These are phyloP conservation scores for Orycteropus afer DNA, from an alignment of 2,113 vertebrate genomes.

Conservation along the genomic window DNA sequence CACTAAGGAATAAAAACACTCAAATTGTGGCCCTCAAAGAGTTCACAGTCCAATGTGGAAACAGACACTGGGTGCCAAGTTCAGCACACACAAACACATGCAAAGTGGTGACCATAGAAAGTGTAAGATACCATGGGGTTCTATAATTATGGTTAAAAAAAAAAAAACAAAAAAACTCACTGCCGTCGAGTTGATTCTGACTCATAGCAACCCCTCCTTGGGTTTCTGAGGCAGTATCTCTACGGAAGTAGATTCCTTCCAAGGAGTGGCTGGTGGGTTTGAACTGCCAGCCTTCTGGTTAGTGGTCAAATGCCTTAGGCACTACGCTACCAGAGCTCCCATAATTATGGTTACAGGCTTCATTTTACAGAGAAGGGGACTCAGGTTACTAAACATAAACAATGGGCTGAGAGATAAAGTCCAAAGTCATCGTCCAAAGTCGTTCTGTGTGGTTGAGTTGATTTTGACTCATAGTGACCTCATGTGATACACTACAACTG, in stretches of 20 bases:
- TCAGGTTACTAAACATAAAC: background rate
- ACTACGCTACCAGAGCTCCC: no score
- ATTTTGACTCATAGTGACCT: background rate
- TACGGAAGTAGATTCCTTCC: no score
- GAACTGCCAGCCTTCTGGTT: no score
- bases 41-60: background rate
- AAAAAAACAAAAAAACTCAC: no score
- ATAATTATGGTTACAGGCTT: no score
- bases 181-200: no score
- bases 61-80: background rate
- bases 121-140: accelerated
- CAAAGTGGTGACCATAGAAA: background rate
- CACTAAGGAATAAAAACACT: background rate
- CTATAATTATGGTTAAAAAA: background rate
- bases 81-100: background rate
- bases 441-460: background rate
- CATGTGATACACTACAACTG: background rate
- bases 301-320: no score
- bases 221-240: no score
- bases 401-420: background rate
- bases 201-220: no score
- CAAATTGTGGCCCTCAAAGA: background rate
- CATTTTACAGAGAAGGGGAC: background rate
- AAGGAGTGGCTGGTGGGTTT: no score
- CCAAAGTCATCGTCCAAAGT: background rate